Evolutionary conservation across 1,140 invertebrate genomes (phyloP).

Genomic region (Drosophila santomea): DNA sequence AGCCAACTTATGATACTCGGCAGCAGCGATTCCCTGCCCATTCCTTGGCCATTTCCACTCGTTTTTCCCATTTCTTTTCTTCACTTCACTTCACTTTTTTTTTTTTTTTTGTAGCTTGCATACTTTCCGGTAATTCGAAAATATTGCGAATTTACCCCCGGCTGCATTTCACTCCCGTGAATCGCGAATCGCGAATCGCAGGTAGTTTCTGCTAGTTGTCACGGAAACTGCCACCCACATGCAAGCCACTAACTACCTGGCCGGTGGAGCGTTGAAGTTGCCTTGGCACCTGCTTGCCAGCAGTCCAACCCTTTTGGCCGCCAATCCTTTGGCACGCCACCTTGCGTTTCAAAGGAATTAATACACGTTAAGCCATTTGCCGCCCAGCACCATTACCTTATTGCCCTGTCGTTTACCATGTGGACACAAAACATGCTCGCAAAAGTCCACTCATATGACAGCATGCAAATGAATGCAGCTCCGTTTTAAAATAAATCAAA

Average conservation of each 20-base stretch:
- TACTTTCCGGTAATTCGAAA: conserved; percentile 41
- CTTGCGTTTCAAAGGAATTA: conserved; percentile 60
- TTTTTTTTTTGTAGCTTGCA: conserved; percentile 4
- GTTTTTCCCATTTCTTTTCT: background rate
- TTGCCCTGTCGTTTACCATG: conserved; percentile 16
- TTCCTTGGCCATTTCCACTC: background rate
- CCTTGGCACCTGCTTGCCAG: conserved; percentile 22
- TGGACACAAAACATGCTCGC: background rate
- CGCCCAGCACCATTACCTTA: conserved; percentile 40
- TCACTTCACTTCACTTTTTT: background rate
- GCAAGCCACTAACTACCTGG: conserved; percentile 14
- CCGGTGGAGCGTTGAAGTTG: conserved; percentile 21
- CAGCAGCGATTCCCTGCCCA: conserved; percentile 27
- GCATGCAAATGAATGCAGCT: no score
- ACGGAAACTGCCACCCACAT: conserved; percentile 27
- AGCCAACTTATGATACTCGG: conserved; percentile 51
- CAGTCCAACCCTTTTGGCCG: conserved; percentile 1
- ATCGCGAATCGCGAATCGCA: conserved; percentile 10
- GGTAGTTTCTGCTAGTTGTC: conserved; percentile 36
- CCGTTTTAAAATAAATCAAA: no score
- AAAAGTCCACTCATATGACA: no score
- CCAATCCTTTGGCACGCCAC: conserved; percentile 53
- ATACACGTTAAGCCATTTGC: conserved; percentile 43
- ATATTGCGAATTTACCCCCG: conserved; percentile 46
- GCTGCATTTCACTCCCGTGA: conserved; percentile 17